Conservation (phyloP, 2,113 vertebrate genomes). For the Embiotoca jacksoni region DNA sequence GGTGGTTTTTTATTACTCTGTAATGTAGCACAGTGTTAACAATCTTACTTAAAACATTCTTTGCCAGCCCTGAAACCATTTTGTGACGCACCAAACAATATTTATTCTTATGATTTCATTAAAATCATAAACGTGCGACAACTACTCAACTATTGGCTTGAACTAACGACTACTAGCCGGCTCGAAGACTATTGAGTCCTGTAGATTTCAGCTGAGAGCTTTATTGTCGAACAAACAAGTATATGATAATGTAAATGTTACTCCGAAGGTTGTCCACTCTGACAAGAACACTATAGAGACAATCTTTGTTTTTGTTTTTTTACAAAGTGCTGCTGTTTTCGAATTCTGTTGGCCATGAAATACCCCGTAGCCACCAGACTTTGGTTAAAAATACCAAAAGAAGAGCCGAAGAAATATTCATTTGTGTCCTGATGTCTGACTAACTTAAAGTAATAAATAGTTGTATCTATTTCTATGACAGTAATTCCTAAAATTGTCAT, state of each 20-base stretch:
- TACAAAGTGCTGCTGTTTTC: not conserved
- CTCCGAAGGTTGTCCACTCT: not conserved
- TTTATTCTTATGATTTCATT: too few species aligned
- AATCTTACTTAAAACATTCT: too few species aligned
- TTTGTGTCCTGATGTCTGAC: not conserved
- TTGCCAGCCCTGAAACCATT: too few species aligned
- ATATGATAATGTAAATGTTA: not conserved
- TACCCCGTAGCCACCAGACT: not conserved
- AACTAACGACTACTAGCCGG: too few species aligned
- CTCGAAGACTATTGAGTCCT: too few species aligned
- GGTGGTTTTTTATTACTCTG: too few species aligned
- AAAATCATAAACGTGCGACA: too few species aligned
- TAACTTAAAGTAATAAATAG: not conserved
- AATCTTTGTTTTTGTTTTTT: not conserved
- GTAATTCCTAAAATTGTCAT: slow-evolving; percentile 7
- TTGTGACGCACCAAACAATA: too few species aligned
- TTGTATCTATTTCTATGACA: not conserved
- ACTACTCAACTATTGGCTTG: too few species aligned
- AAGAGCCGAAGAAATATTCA: not conserved
- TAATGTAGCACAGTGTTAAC: too few species aligned
- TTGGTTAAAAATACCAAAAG: slow-evolving; percentile 2
- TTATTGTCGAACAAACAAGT: not conserved
- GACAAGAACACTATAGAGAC: not conserved
- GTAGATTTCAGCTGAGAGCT: not conserved
- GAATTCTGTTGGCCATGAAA: not conserved